Evolutionary conservation across 2,888 invertebrate genomes (phyloP).

Genomic region (Megamerina dolium): DNA sequence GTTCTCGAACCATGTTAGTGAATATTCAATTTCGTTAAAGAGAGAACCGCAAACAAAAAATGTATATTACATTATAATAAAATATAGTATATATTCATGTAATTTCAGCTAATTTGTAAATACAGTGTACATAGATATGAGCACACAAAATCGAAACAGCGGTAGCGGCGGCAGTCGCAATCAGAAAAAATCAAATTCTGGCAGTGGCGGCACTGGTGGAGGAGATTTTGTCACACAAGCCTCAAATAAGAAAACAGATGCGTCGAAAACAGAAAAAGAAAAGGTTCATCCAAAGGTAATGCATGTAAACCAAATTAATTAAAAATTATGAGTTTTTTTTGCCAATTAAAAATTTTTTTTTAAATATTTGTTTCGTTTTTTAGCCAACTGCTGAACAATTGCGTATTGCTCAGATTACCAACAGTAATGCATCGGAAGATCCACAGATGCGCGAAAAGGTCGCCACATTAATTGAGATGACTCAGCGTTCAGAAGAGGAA

Average conservation of each 20-base stretch:
- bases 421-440: slow-evolving; percentile 56
- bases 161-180: slow-evolving; percentile 45
- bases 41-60: too few species aligned
- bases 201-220: slow-evolving; percentile 40
- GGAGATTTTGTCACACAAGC: slow-evolving; percentile 44
- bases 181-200: slow-evolving; percentile 48
- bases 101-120: slow-evolving; percentile 48
- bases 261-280: slow-evolving; percentile 57
- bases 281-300: slow-evolving; percentile 53
- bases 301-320: too few species aligned
- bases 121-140: slow-evolving; percentile 51
- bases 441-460: slow-evolving; percentile 64
- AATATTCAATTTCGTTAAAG: too few species aligned
- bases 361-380: slow-evolving; percentile 2
- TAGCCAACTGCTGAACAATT: slow-evolving; percentile 80
- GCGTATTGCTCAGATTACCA: slow-evolving; percentile 75
- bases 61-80: too few species aligned
- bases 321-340: background rate
- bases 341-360: background rate
- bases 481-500: slow-evolving; percentile 82
- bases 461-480: slow-evolving; percentile 82
- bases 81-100: too few species aligned
- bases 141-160: slow-evolving; percentile 50
- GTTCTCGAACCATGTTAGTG: too few species aligned
- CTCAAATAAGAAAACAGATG: slow-evolving; percentile 54